Percentiles rank a stretch among this genome's conserved stretches.
Evolutionary conservation across 2,797 vertebrate genomes (phyloP).

Genomic region (Spea hammondii): DNA sequence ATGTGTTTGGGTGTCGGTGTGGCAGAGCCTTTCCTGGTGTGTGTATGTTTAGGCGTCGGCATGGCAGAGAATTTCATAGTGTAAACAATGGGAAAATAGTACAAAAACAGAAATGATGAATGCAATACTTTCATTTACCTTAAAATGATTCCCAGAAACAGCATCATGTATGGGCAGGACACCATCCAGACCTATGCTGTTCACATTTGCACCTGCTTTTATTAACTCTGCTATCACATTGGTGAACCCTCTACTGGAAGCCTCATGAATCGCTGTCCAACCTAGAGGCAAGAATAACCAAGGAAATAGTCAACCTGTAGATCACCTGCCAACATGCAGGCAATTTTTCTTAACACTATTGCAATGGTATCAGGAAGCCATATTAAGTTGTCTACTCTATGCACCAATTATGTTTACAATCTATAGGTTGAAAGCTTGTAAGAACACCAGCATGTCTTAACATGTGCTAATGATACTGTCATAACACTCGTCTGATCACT

Average conservation of each 20-base stretch:
- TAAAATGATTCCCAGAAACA: slow-evolving; percentile 64
- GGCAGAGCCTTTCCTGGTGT: neutral
- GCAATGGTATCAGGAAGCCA: too few species aligned
- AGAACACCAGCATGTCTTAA: too few species aligned
- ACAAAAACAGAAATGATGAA: too few species aligned
- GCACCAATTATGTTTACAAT: too few species aligned
- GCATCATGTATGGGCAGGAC: slow-evolving; percentile 78
- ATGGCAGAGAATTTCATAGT: neutral
- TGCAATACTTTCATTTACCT: slow-evolving; percentile 65
- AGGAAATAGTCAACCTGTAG: neutral
- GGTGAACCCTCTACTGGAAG: slow-evolving; percentile 61
- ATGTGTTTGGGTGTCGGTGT: neutral
- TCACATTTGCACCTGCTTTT: slow-evolving; percentile 75
- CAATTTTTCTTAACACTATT: too few species aligned
- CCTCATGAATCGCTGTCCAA: slow-evolving; percentile 83
- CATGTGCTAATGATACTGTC: too few species aligned
- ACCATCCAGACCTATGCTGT: slow-evolving; percentile 67
- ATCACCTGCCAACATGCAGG: neutral
- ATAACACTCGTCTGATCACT: too few species aligned
- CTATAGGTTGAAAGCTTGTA: too few species aligned
- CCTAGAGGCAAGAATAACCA: slow-evolving; percentile 66
- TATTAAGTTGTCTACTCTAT: too few species aligned
- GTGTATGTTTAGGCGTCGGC: neutral
- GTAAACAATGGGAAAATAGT: too few species aligned
- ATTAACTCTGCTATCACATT: slow-evolving; percentile 75